phyloP scores from a whole-genome alignment of 2,888 invertebrate species.

The Drosophila pseudotalamancana region DNA sequence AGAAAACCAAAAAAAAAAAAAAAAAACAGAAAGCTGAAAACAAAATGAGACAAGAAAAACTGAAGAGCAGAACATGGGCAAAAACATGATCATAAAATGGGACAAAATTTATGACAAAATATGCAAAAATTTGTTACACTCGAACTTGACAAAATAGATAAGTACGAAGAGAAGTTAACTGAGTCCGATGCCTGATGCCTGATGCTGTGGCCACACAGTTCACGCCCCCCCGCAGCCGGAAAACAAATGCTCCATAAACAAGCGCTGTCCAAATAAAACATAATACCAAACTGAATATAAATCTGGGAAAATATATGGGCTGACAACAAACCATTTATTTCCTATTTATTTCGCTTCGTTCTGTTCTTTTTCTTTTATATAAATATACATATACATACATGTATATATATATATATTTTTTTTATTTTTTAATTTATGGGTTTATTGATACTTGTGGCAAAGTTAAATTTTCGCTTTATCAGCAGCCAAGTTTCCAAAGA shows the following conservation, averaged over 20 bases:
- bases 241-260: constrained; percentile 31
- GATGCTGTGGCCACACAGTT: constrained; percentile 35
- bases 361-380: constrained; percentile 9
- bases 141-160: constrained; percentile 57
- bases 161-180: constrained; percentile 1
- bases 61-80: constrained; percentile 42
- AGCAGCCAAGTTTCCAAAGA: constrained; percentile 28
- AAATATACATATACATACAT: no score
- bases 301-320: constrained; percentile 26
- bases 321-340: constrained; percentile 37
- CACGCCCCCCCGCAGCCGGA: constrained; percentile 56
- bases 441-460: constrained; percentile 65
- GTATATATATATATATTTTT: constrained; percentile 24
- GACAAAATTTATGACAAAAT: constrained; percentile 69
- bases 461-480: constrained; percentile 46
- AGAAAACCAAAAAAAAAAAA: not conserved
- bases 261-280: constrained; percentile 38
- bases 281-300: constrained; percentile 7
- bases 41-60: constrained; percentile 12
- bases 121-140: constrained; percentile 72
- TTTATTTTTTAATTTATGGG: constrained; percentile 63
- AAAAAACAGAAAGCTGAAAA: no score
- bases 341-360: constrained; percentile 10
- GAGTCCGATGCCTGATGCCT: no score
- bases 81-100: constrained; percentile 50